Percentiles rank a stretch among this genome's conserved stretches.
These are phyloP conservation scores for Charaxes varanes DNA, from an alignment of 1,140 invertebrate species.

Conservation along the genomic window DNA sequence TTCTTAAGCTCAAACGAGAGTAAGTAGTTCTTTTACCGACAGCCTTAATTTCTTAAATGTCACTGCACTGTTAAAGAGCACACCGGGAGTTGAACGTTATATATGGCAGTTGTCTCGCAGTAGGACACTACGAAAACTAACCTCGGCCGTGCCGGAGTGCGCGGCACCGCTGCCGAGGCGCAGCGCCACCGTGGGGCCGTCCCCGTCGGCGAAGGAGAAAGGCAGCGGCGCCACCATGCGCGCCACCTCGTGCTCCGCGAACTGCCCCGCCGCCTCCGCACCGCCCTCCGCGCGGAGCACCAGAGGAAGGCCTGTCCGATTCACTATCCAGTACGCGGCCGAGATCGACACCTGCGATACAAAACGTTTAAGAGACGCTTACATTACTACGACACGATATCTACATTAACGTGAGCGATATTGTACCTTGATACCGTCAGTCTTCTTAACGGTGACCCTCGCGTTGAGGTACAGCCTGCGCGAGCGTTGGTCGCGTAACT, in stretches of 20 bases:
- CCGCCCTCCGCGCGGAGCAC: slow-evolving; percentile 94
- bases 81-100: too few species aligned
- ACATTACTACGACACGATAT: too few species aligned
- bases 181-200: slow-evolving; percentile 79
- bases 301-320: slow-evolving; percentile 95
- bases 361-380: too few species aligned
- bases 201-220: slow-evolving; percentile 94
- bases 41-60: too few species aligned
- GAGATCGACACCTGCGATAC: slow-evolving; percentile 84
- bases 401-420: too few species aligned
- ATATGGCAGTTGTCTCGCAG: not conserved
- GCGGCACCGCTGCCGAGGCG: slow-evolving; percentile 87
- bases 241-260: slow-evolving; percentile 94
- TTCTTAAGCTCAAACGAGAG: too few species aligned
- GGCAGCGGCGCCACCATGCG: slow-evolving; percentile 93
- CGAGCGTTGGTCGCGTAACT: slow-evolving; percentile 79
- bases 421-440: slow-evolving; percentile 73
- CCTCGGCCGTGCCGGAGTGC: slow-evolving; percentile 78
- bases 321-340: slow-evolving; percentile 96
- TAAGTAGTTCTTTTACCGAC: too few species aligned
- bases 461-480: slow-evolving; percentile 85
- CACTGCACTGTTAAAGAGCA: too few species aligned
- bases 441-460: slow-evolving; percentile 67
- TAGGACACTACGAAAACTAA: slow-evolving; percentile 3
- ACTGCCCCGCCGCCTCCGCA: slow-evolving; percentile 92